Conservation (phyloP, 2,797 vertebrate genomes). For the Eutrigla gurnardus region DNA sequence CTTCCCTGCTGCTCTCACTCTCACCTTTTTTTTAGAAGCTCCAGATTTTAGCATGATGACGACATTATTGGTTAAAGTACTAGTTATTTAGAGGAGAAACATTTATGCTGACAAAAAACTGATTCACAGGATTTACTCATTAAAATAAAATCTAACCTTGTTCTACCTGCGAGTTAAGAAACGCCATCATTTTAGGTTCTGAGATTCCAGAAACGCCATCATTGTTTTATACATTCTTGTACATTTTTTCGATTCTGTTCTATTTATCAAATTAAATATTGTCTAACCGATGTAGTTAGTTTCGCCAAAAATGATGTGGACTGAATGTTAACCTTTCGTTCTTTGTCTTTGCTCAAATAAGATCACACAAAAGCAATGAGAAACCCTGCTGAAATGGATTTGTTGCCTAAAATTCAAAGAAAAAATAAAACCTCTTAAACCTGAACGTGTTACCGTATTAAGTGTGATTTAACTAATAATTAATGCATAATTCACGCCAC, state of each 20-base stretch:
- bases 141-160: constrained; percentile 19
- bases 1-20: constrained; percentile 3
- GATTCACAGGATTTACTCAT: constrained; percentile 2
- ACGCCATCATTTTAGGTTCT: not conserved
- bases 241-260: constrained; percentile 27
- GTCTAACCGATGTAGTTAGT: constrained; percentile 21
- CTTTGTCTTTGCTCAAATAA: constrained; percentile 32
- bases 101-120: constrained; percentile 1
- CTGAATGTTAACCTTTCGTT: constrained; percentile 33
- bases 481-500: constrained; percentile 22
- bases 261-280: constrained; percentile 19
- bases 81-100: constrained; percentile 1
- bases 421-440: constrained; percentile 17
- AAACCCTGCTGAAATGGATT: constrained; percentile 27
- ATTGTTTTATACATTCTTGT: constrained; percentile 36
- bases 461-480: constrained; percentile 15
- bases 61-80: not conserved
- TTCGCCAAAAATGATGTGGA: constrained; percentile 32
- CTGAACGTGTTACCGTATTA: constrained; percentile 36
- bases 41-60: constrained; percentile 15
- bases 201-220: constrained; percentile 3
- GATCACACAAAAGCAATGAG: constrained; percentile 26
- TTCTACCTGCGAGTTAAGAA: not conserved
- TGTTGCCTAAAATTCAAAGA: constrained; percentile 18
- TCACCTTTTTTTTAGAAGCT: constrained; percentile 20